These are phyloP conservation scores for Anguilla obscura DNA, from an alignment of 2,797 vertebrate genomes.

Conservation along the genomic window DNA sequence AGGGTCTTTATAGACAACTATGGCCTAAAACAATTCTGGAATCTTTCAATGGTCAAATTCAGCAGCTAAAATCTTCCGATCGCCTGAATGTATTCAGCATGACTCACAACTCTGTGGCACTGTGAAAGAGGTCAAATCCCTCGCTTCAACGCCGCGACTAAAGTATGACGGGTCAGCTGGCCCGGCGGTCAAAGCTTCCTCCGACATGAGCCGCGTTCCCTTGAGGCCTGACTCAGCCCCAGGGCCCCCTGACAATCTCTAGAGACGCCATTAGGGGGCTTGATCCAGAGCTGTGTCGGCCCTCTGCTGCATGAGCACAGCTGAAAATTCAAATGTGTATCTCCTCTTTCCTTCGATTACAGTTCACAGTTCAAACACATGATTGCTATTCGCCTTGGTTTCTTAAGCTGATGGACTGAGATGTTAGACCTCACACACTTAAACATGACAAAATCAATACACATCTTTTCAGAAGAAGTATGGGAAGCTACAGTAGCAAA, in stretches of 20 bases:
- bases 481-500: background rate
- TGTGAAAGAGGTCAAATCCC: background rate
- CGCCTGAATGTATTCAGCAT: background rate
- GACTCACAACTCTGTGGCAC: background rate
- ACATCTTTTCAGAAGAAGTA: background rate
- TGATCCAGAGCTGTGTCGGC: background rate
- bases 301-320: background rate
- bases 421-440: background rate
- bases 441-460: background rate
- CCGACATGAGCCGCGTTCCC: background rate
- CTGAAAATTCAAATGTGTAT: background rate
- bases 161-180: background rate
- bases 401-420: background rate
- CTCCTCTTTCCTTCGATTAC: background rate
- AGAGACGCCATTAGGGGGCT: background rate
- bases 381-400: background rate
- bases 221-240: background rate
- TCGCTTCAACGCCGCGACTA: background rate
- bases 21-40: background rate
- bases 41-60: background rate
- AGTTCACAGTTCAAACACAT: background rate
- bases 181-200: background rate
- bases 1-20: background rate
- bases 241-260: background rate
- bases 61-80: background rate